Evolutionary conservation across 2,888 invertebrate genomes (phyloP), one percentile per base, ranked within the genome.

Genomic region (Eudemis profundana): DNA sequence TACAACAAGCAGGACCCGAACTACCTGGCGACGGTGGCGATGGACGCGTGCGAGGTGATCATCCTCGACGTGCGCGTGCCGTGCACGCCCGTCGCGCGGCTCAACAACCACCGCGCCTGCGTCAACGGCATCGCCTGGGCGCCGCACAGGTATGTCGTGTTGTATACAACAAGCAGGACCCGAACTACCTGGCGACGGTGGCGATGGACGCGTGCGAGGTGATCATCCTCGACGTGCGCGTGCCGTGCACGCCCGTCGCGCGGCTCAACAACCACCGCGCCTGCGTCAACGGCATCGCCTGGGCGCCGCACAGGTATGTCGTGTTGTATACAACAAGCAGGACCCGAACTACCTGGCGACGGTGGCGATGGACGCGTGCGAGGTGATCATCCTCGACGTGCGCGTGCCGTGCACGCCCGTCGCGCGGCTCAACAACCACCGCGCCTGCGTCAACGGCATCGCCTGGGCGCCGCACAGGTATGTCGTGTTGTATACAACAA

Each of bases 171-270:
- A 99, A 99, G 88, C 99, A 99, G 89, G 99, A 99, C 93, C 98
- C 99, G 12, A 99, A 99, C 93, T 99, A 99, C 93, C 94, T 99
- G 75, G 98, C 99, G 23, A 99, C 99, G 0, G 98, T 99, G 76
- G 99, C 99, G n/a, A 98, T 99, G 98, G 99, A 99, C 92, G 98
- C 99, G 2, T 97, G 97, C 86, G 99, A 99, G 93, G 99, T 99
- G 54, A 97, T 99, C 78, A 99, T 99, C 81, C 94, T 99, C 78
- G 99, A 99, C 91, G 98, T 99, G 72, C 94, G 99, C 73, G 98
- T 99, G 64, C 99, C 99, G 3, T 99, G 99, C 93, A 98, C 99
- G 61, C 99, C 99, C 5, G 99, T 99, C 36, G 99, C 99, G 12
- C 91, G 98, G 70, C 94, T 99, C 77, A 98, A 98, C 93, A 99